Base-by-base conservation (phyloP, 2,113 vertebrate genomes). In the Synchiropus splendidus region DNA sequence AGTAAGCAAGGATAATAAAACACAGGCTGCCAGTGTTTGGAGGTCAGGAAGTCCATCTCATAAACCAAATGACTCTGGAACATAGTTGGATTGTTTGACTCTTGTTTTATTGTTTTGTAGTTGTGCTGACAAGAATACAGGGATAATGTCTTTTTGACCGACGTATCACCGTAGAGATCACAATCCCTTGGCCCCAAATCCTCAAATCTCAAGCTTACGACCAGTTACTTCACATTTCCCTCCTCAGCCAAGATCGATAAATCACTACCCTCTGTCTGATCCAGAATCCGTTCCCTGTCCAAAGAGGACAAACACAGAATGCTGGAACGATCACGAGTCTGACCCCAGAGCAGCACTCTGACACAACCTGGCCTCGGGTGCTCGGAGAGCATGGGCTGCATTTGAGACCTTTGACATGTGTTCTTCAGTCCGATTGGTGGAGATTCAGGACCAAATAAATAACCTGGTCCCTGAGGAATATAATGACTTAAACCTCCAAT, bases 141-240 rank as follows among this genome's bases (percentile, higher is more conserved):
- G 40, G 55, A 27, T 21, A 6, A 37, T 34, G 14, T 30, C 39
- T 27, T 16, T 31, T 18, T 31, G 35, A 39, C 41, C 39, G 44
- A n/a, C 11, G 31, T 31, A 36, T 18, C 39, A 37, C 18, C 10
- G 12, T 38, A 42, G 13, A 45, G 31, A 39, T 45, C 41, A 37
- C 48, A 40, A 42, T 42, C 45, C 39, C 45, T 57, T 18, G 43
- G 42, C 49, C 53, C 47, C 44, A 2, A 30, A 18, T 16, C 54
- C 42, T 50, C 37, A 45, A 41, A 67, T 70, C 49, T 51, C 17
- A 42, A 51, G 52, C 17, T 72, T 56, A 70, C 51, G 67, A 47
- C 45, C 31, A 47, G 59, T 71, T 44, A 62, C 47, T 41, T 64
- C 45, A 67, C 61, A 66, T 63, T 50, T 48, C 50, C 37, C 39